Conservation (phyloP, 2,888 invertebrate genomes). For the Odontocerum albicorne region DNA sequence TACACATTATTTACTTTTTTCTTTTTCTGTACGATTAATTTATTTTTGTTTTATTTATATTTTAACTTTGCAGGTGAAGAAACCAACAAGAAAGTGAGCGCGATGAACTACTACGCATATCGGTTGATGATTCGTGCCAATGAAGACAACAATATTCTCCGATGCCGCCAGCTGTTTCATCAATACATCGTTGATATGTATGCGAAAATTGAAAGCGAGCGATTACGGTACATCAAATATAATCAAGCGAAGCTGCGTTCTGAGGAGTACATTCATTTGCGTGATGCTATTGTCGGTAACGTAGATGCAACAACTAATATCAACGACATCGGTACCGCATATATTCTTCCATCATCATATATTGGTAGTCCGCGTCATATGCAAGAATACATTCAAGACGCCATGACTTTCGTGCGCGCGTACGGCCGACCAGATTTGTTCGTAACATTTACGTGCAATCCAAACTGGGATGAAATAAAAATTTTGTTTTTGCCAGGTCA, state of each 20-base stretch:
- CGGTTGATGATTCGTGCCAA: constrained; percentile 38
- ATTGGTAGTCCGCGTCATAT: neutral
- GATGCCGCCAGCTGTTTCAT: constrained; percentile 39
- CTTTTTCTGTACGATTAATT: no score
- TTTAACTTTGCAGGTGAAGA: constrained; percentile 20
- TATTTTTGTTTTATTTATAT: neutral
- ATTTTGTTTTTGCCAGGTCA: constrained; percentile 5
- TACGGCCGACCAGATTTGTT: constrained; percentile 8
- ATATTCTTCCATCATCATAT: neutral
- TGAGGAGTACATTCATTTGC: no score
- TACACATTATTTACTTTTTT: neutral
- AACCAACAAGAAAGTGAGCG: constrained; percentile 39
- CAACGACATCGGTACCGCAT: constrained; percentile 29
- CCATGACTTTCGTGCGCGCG: constrained; percentile 10
- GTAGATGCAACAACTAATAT: constrained; percentile 22
- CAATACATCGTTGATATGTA: constrained; percentile 43
- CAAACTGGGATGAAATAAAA: no score
- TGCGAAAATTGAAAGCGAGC: constrained; percentile 43
- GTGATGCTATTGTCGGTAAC: constrained; percentile 35
- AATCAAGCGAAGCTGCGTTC: no score
- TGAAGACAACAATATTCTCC: constrained; percentile 38
- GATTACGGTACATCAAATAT: constrained; percentile 39
- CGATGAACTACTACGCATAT: constrained; percentile 28
- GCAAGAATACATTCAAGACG: constrained; percentile 4
- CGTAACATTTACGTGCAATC: constrained; percentile 18